Evolutionary conservation across 2,888 invertebrate genomes (phyloP).

Genomic region (Athripsodes cinereus): DNA sequence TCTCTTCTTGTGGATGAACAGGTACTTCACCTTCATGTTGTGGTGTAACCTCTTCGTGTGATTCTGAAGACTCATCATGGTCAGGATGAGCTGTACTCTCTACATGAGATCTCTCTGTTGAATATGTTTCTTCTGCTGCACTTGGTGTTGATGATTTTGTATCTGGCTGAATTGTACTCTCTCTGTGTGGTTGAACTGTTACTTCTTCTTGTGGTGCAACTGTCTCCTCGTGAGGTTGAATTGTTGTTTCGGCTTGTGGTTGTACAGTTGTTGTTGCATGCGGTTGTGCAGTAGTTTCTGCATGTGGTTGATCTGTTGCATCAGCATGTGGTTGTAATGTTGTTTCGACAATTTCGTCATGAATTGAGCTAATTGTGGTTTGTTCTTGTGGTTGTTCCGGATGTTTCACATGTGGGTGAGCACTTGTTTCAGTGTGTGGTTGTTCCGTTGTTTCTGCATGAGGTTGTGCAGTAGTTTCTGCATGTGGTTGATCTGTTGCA

Average conservation of each 20-base stretch:
- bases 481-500: neutral
- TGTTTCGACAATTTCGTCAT: neutral
- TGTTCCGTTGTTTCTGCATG: neutral
- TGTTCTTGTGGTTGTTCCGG: neutral
- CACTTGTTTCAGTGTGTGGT: neutral
- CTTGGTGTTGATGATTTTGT: neutral
- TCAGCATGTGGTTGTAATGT: constrained; percentile 9
- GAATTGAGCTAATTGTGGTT: neutral
- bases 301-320: neutral
- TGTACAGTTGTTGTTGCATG: constrained; percentile 1
- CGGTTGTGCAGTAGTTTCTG: constrained; percentile 9
- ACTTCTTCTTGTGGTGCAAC: neutral
- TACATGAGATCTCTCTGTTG: neutral
- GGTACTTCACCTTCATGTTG: neutral
- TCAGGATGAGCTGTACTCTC: neutral
- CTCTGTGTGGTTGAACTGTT: neutral
- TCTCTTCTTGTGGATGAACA: neutral
- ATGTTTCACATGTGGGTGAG: neutral
- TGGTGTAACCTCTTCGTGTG: neutral
- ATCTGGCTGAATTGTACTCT: neutral
- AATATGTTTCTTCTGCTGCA: neutral
- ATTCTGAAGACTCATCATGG: neutral
- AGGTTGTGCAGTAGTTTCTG: neutral
- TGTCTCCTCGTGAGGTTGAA: neutral
- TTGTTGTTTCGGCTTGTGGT: neutral